Evolutionary conservation across 2,113 vertebrate genomes (phyloP).

Genomic region (Paradisaea rubra): DNA sequence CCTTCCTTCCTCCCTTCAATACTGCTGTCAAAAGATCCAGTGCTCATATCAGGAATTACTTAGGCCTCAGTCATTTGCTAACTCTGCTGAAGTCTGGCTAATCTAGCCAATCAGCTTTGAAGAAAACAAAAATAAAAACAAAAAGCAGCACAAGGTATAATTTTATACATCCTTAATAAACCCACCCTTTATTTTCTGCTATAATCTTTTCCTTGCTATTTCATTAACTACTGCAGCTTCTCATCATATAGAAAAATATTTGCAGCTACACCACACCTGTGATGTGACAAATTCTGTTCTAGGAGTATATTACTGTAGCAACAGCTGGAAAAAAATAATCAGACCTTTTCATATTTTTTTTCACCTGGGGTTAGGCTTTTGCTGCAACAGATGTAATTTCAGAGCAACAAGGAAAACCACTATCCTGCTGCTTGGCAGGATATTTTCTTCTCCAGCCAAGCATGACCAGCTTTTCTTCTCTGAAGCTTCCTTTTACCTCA

Average conservation of each 20-base stretch:
- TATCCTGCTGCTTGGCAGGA: slow-evolving; percentile 15
- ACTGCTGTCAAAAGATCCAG: slow-evolving; percentile 72
- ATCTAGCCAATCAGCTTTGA: slow-evolving; percentile 75
- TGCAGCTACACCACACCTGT: slow-evolving; percentile 70
- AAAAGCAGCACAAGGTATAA: slow-evolving; percentile 81
- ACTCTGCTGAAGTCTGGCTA: slow-evolving; percentile 73
- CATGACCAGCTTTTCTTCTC: slow-evolving; percentile 63
- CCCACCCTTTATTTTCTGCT: slow-evolving; percentile 67
- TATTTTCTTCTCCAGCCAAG: slow-evolving; percentile 56
- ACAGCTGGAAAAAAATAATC: slow-evolving; percentile 50
- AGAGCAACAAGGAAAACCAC: slow-evolving; percentile 58
- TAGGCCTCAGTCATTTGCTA: slow-evolving; percentile 68
- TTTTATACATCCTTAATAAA: slow-evolving; percentile 71
- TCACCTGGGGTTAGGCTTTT: slow-evolving; percentile 56
- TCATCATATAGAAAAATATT: slow-evolving; percentile 69
- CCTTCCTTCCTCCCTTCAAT: slow-evolving; percentile 63
- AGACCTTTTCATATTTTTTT: slow-evolving; percentile 48
- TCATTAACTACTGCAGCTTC: slow-evolving; percentile 65
- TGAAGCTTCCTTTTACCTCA: slow-evolving; percentile 57
- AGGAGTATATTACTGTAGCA: slow-evolving; percentile 51
- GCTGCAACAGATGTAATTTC: slow-evolving; percentile 67
- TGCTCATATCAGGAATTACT: slow-evolving; percentile 74
- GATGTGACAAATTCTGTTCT: slow-evolving; percentile 64
- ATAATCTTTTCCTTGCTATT: slow-evolving; percentile 63
- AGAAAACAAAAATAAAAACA: slow-evolving; percentile 68